Evolutionary conservation across 2,888 invertebrate genomes (phyloP).

Genomic region (Drosophila peninsularis): DNA sequence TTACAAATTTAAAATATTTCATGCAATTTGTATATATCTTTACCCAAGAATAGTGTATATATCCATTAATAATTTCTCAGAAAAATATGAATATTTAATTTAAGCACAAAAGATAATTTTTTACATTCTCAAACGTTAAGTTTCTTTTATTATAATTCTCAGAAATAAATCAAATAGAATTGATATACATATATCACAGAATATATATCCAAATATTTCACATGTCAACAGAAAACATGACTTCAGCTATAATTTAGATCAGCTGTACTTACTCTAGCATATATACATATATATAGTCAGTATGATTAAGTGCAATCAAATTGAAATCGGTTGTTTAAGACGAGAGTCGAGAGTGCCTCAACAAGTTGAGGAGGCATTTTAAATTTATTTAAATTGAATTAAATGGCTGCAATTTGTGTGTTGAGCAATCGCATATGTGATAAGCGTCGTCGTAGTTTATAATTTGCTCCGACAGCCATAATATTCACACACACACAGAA

Average conservation of each 20-base stretch:
- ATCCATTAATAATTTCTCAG: too few species aligned
- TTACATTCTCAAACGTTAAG: too few species aligned
- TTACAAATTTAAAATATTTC: too few species aligned
- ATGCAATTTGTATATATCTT: too few species aligned
- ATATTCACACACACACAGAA: constrained; percentile 44
- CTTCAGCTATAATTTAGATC: not conserved
- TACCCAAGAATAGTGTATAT: too few species aligned
- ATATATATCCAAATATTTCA: too few species aligned
- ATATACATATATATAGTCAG: constrained; percentile 2
- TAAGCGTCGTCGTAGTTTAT: constrained; percentile 42
- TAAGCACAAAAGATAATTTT: too few species aligned
- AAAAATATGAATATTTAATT: too few species aligned
- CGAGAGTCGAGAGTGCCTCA: constrained; percentile 47
- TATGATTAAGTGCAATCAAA: constrained; percentile 59
- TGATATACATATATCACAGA: too few species aligned
- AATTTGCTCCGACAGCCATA: constrained; percentile 30
- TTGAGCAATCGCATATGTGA: constrained; percentile 51
- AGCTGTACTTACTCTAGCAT: not conserved
- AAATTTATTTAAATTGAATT: constrained; percentile 81
- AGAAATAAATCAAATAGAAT: too few species aligned
- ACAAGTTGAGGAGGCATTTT: constrained; percentile 72
- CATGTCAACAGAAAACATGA: not conserved
- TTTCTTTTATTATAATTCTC: too few species aligned
- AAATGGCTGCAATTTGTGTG: constrained; percentile 79
- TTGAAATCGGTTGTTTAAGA: constrained; percentile 48